Percentiles rank a stretch among this genome's conserved stretches.
Conservation (phyloP, 2,888 invertebrate species). For the Blomia tropicalis region DNA sequence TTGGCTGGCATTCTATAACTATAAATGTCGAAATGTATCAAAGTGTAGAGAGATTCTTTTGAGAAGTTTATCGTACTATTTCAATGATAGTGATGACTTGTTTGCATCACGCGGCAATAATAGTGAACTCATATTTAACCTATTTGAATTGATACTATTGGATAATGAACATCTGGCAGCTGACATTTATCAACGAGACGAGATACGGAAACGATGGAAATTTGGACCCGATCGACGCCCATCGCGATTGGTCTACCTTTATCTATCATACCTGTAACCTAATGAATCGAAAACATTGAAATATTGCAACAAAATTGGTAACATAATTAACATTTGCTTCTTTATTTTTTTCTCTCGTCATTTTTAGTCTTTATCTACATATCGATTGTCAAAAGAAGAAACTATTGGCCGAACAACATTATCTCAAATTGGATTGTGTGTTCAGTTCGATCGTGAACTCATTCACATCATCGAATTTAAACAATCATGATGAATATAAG, state of each 20-base stretch:
- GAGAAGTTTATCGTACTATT: neutral
- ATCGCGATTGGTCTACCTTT: neutral
- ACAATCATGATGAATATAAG: neutral
- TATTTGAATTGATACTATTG: constrained; percentile 2
- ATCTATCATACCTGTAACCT: constrained; percentile 6
- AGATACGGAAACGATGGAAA: neutral
- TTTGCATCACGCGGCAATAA: too few species aligned
- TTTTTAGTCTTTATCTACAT: constrained; percentile 14
- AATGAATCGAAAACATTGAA: too few species aligned
- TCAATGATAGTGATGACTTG: neutral
- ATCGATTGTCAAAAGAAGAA: neutral
- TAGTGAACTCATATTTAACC: neutral
- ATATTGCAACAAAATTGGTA: too few species aligned
- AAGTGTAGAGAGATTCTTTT: neutral
- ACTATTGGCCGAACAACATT: neutral
- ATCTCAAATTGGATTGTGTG: neutral
- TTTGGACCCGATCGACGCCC: neutral
- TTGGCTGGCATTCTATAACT: constrained; percentile 8
- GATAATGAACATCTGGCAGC: neutral
- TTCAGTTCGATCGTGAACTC: constrained; percentile 2
- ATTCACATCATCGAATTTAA: neutral
- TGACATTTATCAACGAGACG: neutral
- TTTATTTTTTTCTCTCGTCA: neutral
- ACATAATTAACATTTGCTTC: too few species aligned
- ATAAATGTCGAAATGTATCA: neutral